Evolutionary conservation across 2,888 invertebrate genomes (phyloP).

Genomic region (Pandemis corylana): DNA sequence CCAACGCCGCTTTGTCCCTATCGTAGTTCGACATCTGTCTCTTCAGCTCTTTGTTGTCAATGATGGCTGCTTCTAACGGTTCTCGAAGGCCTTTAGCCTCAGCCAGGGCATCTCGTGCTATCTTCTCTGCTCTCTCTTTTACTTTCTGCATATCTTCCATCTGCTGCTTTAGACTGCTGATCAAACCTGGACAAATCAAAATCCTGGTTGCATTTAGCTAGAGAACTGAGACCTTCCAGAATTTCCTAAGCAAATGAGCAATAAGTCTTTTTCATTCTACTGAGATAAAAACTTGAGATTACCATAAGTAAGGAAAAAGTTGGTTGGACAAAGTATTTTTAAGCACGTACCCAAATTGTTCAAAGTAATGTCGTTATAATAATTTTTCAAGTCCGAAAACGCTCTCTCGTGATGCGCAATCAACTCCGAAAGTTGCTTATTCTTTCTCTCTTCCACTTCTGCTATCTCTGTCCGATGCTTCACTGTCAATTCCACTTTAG

Average conservation of each 20-base stretch:
- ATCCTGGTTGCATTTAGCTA: too few relatives aligned
- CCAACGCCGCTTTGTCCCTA: slow-evolving; percentile 91
- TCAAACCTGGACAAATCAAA: slow-evolving; percentile 80
- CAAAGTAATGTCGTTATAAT: slow-evolving; percentile 97
- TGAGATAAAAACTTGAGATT: too few relatives aligned
- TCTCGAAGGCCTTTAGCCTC: slow-evolving; percentile 91
- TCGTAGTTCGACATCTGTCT: slow-evolving; percentile 93
- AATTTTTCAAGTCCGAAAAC: slow-evolving; percentile 95
- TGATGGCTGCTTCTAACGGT: slow-evolving; percentile 89
- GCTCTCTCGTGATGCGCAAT: slow-evolving; percentile 93
- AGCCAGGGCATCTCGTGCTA: slow-evolving; percentile 86
- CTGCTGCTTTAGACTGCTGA: slow-evolving; percentile 92
- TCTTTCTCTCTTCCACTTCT: slow-evolving; percentile 96
- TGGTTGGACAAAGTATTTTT: too few relatives aligned
- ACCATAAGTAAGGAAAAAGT: background rate
- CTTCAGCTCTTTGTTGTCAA: slow-evolving; percentile 89
- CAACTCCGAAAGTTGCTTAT: slow-evolving; percentile 92
- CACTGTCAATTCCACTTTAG: slow-evolving; percentile 89
- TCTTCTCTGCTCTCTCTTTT: slow-evolving; percentile 91
- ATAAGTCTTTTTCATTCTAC: too few relatives aligned
- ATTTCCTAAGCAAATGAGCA: too few relatives aligned
- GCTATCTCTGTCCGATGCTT: slow-evolving; percentile 93
- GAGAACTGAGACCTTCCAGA: too few relatives aligned
- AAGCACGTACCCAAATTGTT: slow-evolving; percentile 90
- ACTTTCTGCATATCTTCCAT: slow-evolving; percentile 91